Conservation (phyloP, 2,113 vertebrate species). For the Nipponia nippon region DNA sequence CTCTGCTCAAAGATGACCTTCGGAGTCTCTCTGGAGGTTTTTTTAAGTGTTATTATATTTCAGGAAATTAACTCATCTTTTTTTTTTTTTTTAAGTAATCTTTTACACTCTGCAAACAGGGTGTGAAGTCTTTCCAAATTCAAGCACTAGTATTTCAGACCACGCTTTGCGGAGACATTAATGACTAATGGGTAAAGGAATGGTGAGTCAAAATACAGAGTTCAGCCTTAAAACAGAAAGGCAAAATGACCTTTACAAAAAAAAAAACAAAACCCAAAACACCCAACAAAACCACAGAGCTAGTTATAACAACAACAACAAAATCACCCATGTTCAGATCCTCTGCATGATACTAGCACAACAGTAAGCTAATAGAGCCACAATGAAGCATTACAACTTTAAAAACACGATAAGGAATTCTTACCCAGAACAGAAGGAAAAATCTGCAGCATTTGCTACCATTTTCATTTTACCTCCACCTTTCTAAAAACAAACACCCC, state of each 20-base stretch:
- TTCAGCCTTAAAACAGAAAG: background rate
- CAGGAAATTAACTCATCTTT: constrained; percentile 18
- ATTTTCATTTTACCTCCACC: background rate
- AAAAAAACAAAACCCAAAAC: background rate
- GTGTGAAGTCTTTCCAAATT: background rate
- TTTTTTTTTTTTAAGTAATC: background rate
- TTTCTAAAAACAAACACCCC: background rate
- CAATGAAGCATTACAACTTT: background rate
- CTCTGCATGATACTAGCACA: background rate
- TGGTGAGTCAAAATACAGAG: background rate
- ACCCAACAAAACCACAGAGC: background rate
- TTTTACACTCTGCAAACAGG: background rate
- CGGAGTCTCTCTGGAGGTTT: background rate
- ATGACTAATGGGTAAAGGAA: constrained; percentile 1
- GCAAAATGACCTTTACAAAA: background rate
- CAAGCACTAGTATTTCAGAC: background rate
- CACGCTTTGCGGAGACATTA: background rate
- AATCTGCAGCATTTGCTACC: background rate
- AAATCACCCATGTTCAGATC: background rate
- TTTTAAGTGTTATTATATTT: background rate
- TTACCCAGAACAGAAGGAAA: background rate
- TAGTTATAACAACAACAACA: background rate
- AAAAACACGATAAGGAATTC: background rate
- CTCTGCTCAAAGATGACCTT: background rate
- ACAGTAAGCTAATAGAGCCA: background rate